Base-by-base conservation (phyloP, 1,140 invertebrate species). In the Probaryconus sp. region DNA sequence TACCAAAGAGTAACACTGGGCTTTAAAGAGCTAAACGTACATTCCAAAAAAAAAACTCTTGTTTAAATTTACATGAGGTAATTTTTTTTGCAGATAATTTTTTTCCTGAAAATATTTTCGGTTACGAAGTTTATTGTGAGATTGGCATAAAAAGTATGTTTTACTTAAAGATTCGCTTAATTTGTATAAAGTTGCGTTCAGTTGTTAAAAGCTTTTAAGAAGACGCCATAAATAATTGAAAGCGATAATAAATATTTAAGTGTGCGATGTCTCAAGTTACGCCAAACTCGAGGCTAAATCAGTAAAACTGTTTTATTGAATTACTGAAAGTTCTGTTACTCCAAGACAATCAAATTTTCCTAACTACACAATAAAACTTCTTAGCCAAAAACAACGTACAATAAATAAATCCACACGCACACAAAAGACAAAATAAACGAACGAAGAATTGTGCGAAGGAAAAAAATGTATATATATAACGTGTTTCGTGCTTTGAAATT, bases 361-460 rank as follows among this genome's bases (percentile, higher is more conserved):
- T 61, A 40, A 61, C 56, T 47, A 48, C 43, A 60, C 43, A 48
- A 38, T 60, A 60, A 60, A 60, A 60, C 26, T 48, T 60, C 16
- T 42, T n/a, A 28, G 30, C 26, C 17, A 21, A 48, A 17, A 60
- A 26, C 40, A 56, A 45, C 38, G 13, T 26, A 21, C 13, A 58
- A n/a, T 14, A 30, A 11, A 14, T n/a, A n/a, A n/a, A n/a, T n/a
- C n/a, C n/a, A n/a, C n/a, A 24, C n/a, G 11, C 4, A 26, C 1
- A 17, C 11, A 10, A 40, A 42, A 55, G 20, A 16, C 4, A 28
- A 55, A 55, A 42, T 55, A 55, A 16, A 40, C 18, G 18, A 6
- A 10, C 24, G 16, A 40, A 55, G 28, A 10, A 55, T 40, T 42
- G 20, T 55, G n/a, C n/a, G n/a, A n/a, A n/a, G n/a, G n/a, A n/a